Base-by-base conservation (phyloP, 2,888 invertebrate genomes). In the Scaptomyza caliginosa region DNA sequence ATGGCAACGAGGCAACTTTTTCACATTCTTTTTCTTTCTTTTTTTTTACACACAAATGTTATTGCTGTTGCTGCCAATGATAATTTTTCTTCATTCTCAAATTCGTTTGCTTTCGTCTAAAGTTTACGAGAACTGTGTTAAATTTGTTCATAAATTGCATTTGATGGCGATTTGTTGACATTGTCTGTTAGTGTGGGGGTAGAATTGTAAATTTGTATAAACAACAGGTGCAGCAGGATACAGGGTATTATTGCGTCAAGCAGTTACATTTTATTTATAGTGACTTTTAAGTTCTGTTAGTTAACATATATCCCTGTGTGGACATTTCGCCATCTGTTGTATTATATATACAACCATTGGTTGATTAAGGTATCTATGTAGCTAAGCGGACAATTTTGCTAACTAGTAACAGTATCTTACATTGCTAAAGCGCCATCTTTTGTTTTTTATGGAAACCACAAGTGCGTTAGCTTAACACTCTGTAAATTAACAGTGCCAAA, bases 1-100 rank as follows among this genome's bases (percentile, higher is more conserved):
- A 60, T 74, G 58, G 55, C 73, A 73, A 71, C 73, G 66, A 59
- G 77, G 64, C 87, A 73, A 73, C 54, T 74, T 77, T 62, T 55
- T 56, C 49, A 63, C 36, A 13, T 52, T 17, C 5, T 8, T 23
- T 16, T 32, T 40, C 17, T 34, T n/a, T 8, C 17, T 16, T 32
- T 32, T 16, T 8, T 43, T 42, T 56, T 50, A 24, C 26, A 26
- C 13, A 21, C 40, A 43, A 48, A 54, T 55, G 73, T 30, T 66
- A 32, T 51, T 50, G 32, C 8, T 36, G 36, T 39, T 59, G 55
- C 40, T 55, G 60, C 28, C 76, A 63, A 63, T 78, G 79, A 62
- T 77, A 56, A 81, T 78, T 77, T 70, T 70, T 80, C 63, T 70
- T 81, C 40, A 48, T 52, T 58, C 24, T 38, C 24, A 28, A 62